Evolutionary conservation across 2,113 vertebrate genomes (phyloP), one percentile per base, ranked within the genome.

Genomic region (Phaethon lepturus): DNA sequence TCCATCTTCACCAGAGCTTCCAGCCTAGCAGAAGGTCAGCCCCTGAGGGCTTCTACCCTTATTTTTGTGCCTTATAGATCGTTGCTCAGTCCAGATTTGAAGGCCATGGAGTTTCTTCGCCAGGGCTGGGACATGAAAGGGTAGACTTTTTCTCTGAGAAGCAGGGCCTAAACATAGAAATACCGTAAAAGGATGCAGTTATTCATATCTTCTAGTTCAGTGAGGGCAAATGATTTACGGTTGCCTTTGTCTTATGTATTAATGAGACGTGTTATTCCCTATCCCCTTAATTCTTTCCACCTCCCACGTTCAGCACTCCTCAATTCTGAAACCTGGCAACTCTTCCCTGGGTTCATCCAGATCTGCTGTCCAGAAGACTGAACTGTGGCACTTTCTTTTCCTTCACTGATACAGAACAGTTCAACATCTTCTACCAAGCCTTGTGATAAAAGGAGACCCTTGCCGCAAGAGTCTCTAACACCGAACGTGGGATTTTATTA

Each of bases 401-500:
- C 42, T 90, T 19, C 31, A 59, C 13, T n/a, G 59, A 24, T 63
- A 80, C 2, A 86, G 38, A 86, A 83, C 9, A 75, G 47, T 77
- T 33, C 29, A 77, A 58, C 33, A 45, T 73, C n/a, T 92, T 50
- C 42, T 47, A 71, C 44, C 17, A 60, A 86, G n/a, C 18, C 58
- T 42, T 78, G 44, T n/a, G 78, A 86, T 86, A 64, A 91, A 96
- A 80, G 17, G 62, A 92, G 49, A 93, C 7, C 15, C 33, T 72
- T 84, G 47, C 52, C 91, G 47, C 49, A 76, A 68, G 11, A 55
- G 10, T 40, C 72, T 93, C 25, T 74, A 72, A 35, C 33, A 49
- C 49, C 72, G 44, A 67, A 84, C 56, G 17, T 28, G 89, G 52
- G 93, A 75, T 89, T 93, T 52, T 87, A 79, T 76, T 72, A 93